A percentile compares a stretch with the other conserved stretches of the same genome.
phyloP scores from a whole-genome alignment of 1,140 invertebrate genomes.

The Magallana angulata region DNA sequence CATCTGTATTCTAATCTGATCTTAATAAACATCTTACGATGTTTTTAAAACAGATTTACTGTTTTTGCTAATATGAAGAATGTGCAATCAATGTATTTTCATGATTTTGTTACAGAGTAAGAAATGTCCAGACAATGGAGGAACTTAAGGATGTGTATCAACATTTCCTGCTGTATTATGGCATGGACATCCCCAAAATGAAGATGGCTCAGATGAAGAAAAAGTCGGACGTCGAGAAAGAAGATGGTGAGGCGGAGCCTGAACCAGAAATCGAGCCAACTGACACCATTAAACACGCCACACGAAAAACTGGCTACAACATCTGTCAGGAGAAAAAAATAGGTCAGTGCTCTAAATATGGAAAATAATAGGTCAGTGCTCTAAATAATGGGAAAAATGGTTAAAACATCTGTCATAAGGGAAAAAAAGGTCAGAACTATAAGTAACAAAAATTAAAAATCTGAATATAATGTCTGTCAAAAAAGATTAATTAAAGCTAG shows the following conservation, averaged over 20 bases:
- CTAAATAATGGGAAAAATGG: no score
- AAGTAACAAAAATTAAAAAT: no score
- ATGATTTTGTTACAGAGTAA: conserved; percentile 69
- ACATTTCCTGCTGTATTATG: conserved; percentile 96
- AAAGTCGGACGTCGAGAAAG: conserved; percentile 58
- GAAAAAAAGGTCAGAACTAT: no score
- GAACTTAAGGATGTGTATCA: conserved; percentile 95
- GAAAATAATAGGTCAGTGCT: conserved; percentile 85
- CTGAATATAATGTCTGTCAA: no score
- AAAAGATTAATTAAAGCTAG: no score
- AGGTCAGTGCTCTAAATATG: conserved; percentile 73
- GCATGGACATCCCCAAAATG: conserved; percentile 91
- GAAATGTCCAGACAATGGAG: conserved; percentile 90
- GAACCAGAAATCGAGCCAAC: conserved; percentile 82
- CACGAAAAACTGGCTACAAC: conserved; percentile 91
- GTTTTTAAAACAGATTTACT: no score
- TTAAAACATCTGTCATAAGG: no score
- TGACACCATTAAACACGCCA: conserved; percentile 88
- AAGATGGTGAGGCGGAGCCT: conserved; percentile 76
- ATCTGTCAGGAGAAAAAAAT: conserved; percentile 92
- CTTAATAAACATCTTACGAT: no score
- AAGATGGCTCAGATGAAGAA: conserved; percentile 85
- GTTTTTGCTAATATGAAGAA: no score
- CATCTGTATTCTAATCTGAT: no score
- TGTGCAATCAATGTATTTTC: no score